A percentile compares a stretch with the other conserved stretches of the same genome.
Conservation (phyloP, 1,140 invertebrate genomes). For the Himalopsyche phryganea region DNA sequence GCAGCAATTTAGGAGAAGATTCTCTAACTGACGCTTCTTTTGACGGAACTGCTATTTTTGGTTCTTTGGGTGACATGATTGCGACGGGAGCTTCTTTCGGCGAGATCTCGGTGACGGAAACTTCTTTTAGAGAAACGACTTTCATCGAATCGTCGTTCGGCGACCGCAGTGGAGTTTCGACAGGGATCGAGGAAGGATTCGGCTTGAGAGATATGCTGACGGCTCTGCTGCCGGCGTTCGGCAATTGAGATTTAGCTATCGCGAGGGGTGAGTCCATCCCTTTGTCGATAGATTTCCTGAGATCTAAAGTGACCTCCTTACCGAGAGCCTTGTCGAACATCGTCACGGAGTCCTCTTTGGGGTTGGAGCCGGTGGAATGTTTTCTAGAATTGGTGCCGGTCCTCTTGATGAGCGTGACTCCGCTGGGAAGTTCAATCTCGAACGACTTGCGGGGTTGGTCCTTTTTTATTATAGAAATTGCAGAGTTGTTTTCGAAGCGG, state of each 20-base stretch:
- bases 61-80: not conserved
- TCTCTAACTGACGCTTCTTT: too few relatives aligned
- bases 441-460: conserved; percentile 48
- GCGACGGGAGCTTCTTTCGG: not conserved
- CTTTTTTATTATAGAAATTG: conserved; percentile 50
- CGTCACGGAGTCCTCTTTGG: conserved; percentile 45
- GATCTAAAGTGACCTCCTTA: conserved; percentile 51
- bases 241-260: not conserved
- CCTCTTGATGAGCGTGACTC: conserved; percentile 49
- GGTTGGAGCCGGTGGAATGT: conserved; percentile 49
- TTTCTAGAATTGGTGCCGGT: conserved; percentile 47
- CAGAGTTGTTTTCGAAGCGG: conserved; percentile 52
- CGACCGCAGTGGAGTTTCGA: too few relatives aligned
- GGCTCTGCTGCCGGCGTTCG: conserved; percentile 11
- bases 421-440: conserved; percentile 49
- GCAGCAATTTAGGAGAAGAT: not conserved
- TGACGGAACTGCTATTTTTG: not conserved
- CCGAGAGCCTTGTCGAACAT: conserved; percentile 51
- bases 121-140: not conserved
- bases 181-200: not conserved
- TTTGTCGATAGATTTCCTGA: conserved; percentile 52
- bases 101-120: not conserved
- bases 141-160: too few relatives aligned
- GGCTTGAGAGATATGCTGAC: conserved; percentile 17
- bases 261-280: conserved; percentile 18